These are phyloP conservation scores for fruit fly (Drosophila melanogaster) DNA, from an alignment of 1,140 invertebrate species.

Conservation along the genomic window DNA sequence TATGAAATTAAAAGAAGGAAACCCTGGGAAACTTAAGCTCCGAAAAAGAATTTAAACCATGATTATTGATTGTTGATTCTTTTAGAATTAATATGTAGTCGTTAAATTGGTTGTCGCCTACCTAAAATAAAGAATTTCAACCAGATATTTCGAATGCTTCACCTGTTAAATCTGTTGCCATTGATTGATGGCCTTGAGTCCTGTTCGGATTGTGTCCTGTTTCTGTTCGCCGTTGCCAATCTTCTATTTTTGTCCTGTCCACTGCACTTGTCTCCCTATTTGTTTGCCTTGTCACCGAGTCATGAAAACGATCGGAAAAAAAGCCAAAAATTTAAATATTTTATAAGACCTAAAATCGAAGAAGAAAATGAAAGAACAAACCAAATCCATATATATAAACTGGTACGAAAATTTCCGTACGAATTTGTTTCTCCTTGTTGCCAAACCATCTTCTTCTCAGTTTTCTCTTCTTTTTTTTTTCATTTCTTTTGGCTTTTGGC, in stretches of 20 bases:
- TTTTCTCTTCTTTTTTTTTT: not conserved
- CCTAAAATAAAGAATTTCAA: too few relatives aligned
- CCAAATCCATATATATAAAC: slow-evolving; percentile 8
- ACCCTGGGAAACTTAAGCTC: too few relatives aligned
- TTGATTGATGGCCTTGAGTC: slow-evolving; percentile 44
- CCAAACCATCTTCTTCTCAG: not conserved
- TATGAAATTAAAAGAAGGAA: too few relatives aligned
- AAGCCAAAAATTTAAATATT: slow-evolving; percentile 63
- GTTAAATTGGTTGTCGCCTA: too few relatives aligned
- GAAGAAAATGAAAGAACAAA: slow-evolving; percentile 9
- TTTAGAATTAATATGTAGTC: too few relatives aligned
- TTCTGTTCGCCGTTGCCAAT: not conserved
- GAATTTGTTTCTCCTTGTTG: slow-evolving; percentile 36
- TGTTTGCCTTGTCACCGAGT: slow-evolving; percentile 26
- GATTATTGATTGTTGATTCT: too few relatives aligned
- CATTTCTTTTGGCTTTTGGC: not conserved
- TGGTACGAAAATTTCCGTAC: slow-evolving; percentile 25
- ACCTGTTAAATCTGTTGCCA: not conserved
- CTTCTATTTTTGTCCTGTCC: slow-evolving; percentile 8
- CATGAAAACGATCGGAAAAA: slow-evolving; percentile 34
- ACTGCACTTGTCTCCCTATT: slow-evolving; percentile 23
- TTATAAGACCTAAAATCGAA: slow-evolving; percentile 52
- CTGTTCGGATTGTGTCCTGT: not conserved
- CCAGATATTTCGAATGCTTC: not conserved
- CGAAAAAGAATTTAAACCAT: too few relatives aligned